These are phyloP conservation scores for Podabrus alpinus DNA, from an alignment of 2,888 invertebrate genomes.

Conservation along the genomic window DNA sequence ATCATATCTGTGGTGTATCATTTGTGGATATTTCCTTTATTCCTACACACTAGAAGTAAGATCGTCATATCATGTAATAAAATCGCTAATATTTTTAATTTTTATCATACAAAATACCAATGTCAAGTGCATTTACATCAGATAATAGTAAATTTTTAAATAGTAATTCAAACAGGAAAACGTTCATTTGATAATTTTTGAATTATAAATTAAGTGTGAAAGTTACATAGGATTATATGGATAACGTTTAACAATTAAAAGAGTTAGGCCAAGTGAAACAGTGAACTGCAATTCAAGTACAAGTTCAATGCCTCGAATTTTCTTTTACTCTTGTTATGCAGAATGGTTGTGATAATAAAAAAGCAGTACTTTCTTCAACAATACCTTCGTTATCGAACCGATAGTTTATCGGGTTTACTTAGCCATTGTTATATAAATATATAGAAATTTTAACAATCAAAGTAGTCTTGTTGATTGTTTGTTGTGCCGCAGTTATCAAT, in stretches of 20 bases:
- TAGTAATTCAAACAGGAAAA: background rate
- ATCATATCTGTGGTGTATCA: background rate
- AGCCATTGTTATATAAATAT: background rate
- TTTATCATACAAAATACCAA: background rate
- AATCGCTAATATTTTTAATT: background rate
- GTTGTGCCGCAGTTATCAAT: background rate
- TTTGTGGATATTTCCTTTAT: background rate
- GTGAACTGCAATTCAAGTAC: slow-evolving; percentile 30
- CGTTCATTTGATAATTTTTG: background rate
- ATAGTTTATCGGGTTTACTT: background rate
- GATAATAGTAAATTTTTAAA: background rate
- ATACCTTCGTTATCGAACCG: background rate
- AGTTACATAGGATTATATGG: background rate
- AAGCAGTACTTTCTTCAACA: background rate
- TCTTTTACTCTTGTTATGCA: slow-evolving; percentile 3
- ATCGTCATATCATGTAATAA: background rate
- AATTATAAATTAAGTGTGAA: background rate
- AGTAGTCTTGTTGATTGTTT: background rate
- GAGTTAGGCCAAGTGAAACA: slow-evolving; percentile 6
- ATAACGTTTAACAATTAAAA: background rate
- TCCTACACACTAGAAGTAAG: background rate
- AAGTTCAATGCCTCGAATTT: slow-evolving; percentile 38
- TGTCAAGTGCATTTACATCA: background rate
- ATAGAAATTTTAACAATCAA: background rate
- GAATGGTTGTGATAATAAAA: background rate